These are phyloP conservation scores for Euleptes europaea DNA, from an alignment of 2,113 vertebrate genomes.

Conservation along the genomic window DNA sequence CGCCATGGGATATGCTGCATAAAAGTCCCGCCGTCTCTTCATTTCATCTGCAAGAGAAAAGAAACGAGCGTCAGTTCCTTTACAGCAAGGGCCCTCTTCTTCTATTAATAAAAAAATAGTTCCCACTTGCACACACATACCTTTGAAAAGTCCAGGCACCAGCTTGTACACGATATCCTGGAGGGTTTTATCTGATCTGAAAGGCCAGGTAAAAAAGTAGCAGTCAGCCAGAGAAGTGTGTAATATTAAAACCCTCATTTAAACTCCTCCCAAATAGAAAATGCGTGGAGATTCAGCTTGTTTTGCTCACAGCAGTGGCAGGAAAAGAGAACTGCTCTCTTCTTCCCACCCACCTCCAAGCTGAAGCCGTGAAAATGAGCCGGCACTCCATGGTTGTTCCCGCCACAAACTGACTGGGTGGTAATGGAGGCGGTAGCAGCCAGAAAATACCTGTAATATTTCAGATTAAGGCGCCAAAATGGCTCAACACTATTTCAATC, in stretches of 20 bases:
- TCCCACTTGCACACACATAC: conserved; percentile 54
- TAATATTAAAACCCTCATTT: background rate
- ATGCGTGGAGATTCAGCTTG: background rate
- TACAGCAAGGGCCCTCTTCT: background rate
- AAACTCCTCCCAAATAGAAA: background rate
- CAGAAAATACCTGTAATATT: background rate
- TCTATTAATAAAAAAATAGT: background rate
- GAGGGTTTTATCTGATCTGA: conserved; percentile 91
- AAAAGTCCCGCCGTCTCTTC: conserved; percentile 92
- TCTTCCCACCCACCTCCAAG: background rate
- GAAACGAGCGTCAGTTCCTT: background rate
- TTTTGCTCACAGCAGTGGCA: background rate
- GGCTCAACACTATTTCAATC: background rate
- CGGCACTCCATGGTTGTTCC: background rate
- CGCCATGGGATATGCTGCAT: conserved; percentile 81
- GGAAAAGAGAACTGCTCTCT: background rate
- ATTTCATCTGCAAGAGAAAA: conserved; percentile 84
- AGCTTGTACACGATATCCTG: conserved; percentile 96
- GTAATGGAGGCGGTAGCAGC: background rate
- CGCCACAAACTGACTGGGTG: background rate
- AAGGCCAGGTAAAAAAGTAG: conserved; percentile 9
- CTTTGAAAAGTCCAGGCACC: conserved; percentile 94
- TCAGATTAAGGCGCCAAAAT: background rate
- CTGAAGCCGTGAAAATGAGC: background rate
- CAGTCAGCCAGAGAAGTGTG: background rate